A percentile compares a stretch with the other conserved stretches of the same genome.
phyloP scores from a whole-genome alignment of 1,140 invertebrate genomes.

The Paraescarpia echinospica region DNA sequence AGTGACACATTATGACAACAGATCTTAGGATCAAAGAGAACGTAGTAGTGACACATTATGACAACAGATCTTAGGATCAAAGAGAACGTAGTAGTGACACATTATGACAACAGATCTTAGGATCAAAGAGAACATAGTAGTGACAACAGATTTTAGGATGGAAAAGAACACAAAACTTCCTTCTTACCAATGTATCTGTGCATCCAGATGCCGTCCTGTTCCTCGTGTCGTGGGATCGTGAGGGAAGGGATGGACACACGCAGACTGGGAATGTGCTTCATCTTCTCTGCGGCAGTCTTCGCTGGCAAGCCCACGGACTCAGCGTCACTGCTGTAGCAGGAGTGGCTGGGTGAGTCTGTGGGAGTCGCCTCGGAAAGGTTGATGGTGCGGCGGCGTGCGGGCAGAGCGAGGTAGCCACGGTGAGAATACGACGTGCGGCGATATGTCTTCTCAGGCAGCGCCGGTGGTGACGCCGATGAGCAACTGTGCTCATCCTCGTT shows the following conservation, averaged over 20 bases:
- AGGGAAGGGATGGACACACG: background rate
- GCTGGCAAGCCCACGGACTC: background rate
- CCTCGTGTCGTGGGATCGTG: background rate
- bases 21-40: background rate
- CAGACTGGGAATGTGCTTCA: background rate
- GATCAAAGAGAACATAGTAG: background rate
- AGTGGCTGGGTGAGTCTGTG: background rate
- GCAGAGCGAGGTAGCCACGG: background rate
- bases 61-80: background rate
- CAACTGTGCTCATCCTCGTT: background rate
- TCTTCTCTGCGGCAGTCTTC: background rate
- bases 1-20: too few species aligned
- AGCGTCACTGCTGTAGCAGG: background rate
- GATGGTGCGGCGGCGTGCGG: background rate
- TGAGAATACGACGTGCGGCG: background rate
- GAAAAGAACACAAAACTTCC: background rate
- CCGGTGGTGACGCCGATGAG: background rate
- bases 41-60: background rate
- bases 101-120: too few species aligned
- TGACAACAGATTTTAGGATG: background rate
- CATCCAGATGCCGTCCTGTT: slow-evolving; percentile 4
- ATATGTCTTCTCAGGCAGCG: slow-evolving; percentile 14
- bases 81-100: background rate
- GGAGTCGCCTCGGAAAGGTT: background rate
- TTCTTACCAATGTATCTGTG: background rate